A percentile compares a stretch with the other conserved stretches of the same genome.
Evolutionary conservation across 2,113 vertebrate genomes (phyloP).

Genomic region (Stictonetta naevosa): DNA sequence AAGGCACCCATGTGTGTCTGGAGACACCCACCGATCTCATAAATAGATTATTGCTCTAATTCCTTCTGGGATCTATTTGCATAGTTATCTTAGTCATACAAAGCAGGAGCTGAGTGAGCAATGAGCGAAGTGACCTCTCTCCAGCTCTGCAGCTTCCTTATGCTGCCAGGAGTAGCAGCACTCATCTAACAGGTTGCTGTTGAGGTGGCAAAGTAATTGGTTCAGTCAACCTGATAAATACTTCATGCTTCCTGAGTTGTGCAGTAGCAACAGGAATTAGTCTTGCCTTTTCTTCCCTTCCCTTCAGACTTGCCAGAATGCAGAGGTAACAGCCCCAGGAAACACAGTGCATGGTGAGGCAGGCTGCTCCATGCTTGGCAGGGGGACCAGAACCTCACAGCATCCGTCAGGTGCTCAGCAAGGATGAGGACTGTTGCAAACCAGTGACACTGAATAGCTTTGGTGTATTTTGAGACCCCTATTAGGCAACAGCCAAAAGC

Average conservation of each 20-base stretch:
- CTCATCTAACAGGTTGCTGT: neutral
- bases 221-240: neutral
- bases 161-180: neutral
- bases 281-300: neutral
- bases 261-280: neutral
- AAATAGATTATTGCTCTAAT: neutral
- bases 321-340: neutral
- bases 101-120: neutral
- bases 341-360: neutral
- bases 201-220: neutral
- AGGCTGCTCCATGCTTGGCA: rapidly evolving
- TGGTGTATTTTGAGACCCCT: neutral
- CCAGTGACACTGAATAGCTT: neutral
- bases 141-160: neutral
- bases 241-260: neutral
- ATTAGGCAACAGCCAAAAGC: neutral
- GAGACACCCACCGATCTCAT: neutral
- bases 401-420: neutral
- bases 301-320: neutral
- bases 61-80: neutral
- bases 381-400: neutral
- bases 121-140: neutral
- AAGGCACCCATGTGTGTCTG: neutral
- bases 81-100: neutral
- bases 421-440: neutral